Evolutionary conservation across 1,140 invertebrate species (phyloP), one percentile per base, ranked within the genome.

Genomic region (Rhyzopertha dominica): DNA sequence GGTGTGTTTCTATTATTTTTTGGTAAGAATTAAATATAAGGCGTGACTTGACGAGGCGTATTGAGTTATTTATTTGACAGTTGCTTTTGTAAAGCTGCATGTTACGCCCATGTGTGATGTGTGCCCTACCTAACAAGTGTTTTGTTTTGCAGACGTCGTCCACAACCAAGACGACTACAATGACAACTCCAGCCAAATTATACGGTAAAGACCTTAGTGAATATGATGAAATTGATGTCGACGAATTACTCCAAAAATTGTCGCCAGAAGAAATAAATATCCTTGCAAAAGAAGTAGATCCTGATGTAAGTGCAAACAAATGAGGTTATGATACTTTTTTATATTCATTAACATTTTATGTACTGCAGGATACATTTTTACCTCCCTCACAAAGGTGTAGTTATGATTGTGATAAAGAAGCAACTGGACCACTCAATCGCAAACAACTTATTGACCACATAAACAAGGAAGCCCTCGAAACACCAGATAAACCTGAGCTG

Each of bases 281-380:
- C 69, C 76, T 99, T 47, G 94, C 94, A 56, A 94, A 92, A 74
- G 95, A 99, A 81, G 94, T 98, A 47, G 96, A 99, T 78, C 95
- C 96, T 54, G 95, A 99, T 80, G 95, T 98, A 77, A 93, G 90
- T 79, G 63, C 7, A 44, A 18, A 31, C 9, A 43, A 14, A 14
- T 17, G n/a, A n/a, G n/a, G n/a, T n/a, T n/a, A n/a, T n/a, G n/a
- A n/a, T n/a, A n/a, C n/a, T n/a, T n/a, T n/a, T n/a, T n/a, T n/a
- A n/a, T n/a, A n/a, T n/a, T n/a, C n/a, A n/a, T n/a, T n/a, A n/a
- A n/a, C n/a, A n/a, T 19, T 44, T 34, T 35, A 25, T 44, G 16
- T 41, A 49, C 76, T 77, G 9, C 67, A 99, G 95, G 96, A 99
- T 73, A 86, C 87, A 55, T 84, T 97, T 69, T 79, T 99, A 66